Conservation (phyloP, 2,797 vertebrate species). For the Psittacula echo region DNA sequence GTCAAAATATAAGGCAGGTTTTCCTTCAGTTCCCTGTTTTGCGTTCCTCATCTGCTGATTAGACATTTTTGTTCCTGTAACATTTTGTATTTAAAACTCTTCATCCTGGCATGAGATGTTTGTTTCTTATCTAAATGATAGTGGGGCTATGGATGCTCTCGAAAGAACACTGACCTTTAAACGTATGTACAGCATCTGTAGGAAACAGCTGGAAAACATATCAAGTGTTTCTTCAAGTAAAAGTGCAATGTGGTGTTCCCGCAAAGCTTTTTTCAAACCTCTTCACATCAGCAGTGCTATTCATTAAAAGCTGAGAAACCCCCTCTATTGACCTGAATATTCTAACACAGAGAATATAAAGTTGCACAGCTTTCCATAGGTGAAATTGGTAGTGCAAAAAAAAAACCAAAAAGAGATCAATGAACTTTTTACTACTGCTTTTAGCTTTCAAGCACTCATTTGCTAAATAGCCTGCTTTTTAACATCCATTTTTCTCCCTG, state of each 20-base stretch:
- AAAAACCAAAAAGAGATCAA: not conserved
- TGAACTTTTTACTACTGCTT: slow-evolving; percentile 40
- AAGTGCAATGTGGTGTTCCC: slow-evolving; percentile 42
- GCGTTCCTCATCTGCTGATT: not conserved
- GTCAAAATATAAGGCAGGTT: not conserved
- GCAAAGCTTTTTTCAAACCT: slow-evolving; percentile 56
- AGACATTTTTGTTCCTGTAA: not conserved
- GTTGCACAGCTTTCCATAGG: slow-evolving; percentile 46
- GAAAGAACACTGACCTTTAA: slow-evolving; percentile 73
- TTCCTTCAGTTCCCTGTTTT: not conserved
- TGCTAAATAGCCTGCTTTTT: slow-evolving; percentile 47
- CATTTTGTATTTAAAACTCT: not conserved
- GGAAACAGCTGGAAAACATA: slow-evolving; percentile 65
- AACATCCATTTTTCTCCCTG: slow-evolving; percentile 18
- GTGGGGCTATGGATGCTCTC: not conserved
- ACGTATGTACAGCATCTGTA: slow-evolving; percentile 65
- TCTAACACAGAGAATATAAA: slow-evolving; percentile 48
- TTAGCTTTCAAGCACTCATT: slow-evolving; percentile 50
- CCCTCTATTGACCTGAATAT: slow-evolving; percentile 31
- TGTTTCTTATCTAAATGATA: slow-evolving; percentile 39
- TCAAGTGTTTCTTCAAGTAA: slow-evolving; percentile 58
- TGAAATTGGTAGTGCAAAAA: slow-evolving; percentile 27
- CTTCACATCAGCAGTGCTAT: slow-evolving; percentile 63
- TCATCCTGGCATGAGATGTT: not conserved
- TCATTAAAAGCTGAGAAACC: slow-evolving; percentile 65